Percentiles rank a stretch among this genome's conserved stretches.
phyloP scores from a whole-genome alignment of 2,888 invertebrate genomes.

The Atrina japonica region DNA sequence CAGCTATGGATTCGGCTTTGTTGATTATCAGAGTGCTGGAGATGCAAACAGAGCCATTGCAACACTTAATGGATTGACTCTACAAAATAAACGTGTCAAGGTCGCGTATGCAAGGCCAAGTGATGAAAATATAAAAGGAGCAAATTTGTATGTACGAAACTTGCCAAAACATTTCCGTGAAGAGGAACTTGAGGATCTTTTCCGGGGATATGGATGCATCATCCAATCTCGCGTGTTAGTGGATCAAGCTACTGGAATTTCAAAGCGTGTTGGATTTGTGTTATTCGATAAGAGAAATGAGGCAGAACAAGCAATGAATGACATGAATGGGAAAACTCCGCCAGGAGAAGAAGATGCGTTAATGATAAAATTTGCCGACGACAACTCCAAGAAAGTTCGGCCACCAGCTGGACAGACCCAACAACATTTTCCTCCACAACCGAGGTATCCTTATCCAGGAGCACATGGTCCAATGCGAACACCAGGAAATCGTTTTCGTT shows the following conservation, averaged over 20 bases:
- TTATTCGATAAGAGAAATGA: slow-evolving; percentile 91
- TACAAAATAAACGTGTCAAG: slow-evolving; percentile 95
- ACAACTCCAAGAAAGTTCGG: slow-evolving; percentile 83
- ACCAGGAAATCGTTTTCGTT: slow-evolving; percentile 58
- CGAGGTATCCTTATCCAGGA: slow-evolving; percentile 15
- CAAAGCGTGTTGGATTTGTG: slow-evolving; percentile 94
- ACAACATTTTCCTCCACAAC: slow-evolving; percentile 15
- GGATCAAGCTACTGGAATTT: slow-evolving; percentile 93
- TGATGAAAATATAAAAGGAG: slow-evolving; percentile 92
- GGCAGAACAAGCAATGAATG: slow-evolving; percentile 93
- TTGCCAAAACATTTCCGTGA: slow-evolving; percentile 86
- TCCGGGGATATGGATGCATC: slow-evolving; percentile 93
- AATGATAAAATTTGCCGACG: slow-evolving; percentile 92
- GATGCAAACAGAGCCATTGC: slow-evolving; percentile 93
- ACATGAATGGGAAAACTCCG: slow-evolving; percentile 89
- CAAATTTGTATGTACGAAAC: slow-evolving; percentile 96
- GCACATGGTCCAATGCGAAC: slow-evolving; percentile 59
- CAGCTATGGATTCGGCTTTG: slow-evolving; percentile 98
- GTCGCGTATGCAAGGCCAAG: slow-evolving; percentile 96
- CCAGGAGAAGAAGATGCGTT: slow-evolving; percentile 92
- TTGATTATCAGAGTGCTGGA: slow-evolving; percentile 92
- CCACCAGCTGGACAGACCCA: slow-evolving; percentile 46
- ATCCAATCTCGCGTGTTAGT: slow-evolving; percentile 95
- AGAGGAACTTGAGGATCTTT: slow-evolving; percentile 90
- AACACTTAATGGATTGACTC: slow-evolving; percentile 91